These are phyloP conservation scores for Limosa lapponica DNA, from an alignment of 2,797 vertebrate species.

Conservation along the genomic window DNA sequence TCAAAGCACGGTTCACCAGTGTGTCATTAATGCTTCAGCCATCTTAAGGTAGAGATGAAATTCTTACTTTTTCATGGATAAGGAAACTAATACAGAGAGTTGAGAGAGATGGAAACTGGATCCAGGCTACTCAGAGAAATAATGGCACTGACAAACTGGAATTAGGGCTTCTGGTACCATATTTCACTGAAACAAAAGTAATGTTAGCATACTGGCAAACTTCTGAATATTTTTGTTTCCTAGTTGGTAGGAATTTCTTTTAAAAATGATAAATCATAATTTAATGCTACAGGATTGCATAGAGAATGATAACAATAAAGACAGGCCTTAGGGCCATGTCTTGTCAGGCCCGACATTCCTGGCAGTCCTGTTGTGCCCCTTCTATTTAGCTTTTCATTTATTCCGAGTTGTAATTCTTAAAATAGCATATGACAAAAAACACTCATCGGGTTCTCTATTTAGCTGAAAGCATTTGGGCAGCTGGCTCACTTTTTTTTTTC, in stretches of 20 bases:
- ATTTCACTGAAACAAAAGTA: neutral
- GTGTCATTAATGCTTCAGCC: neutral
- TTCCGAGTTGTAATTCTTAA: neutral
- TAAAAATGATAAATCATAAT: neutral
- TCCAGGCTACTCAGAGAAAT: neutral
- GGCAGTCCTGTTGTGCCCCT: rapidly evolving
- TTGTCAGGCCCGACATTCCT: neutral
- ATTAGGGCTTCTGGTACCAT: neutral
- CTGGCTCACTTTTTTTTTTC: neutral
- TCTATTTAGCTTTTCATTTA: constrained; percentile 3
- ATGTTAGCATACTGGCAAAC: neutral
- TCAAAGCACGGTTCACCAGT: neutral
- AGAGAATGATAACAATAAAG: neutral
- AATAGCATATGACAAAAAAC: constrained; percentile 6
- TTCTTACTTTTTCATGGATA: neutral
- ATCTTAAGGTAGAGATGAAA: neutral
- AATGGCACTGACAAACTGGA: neutral
- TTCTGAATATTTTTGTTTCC: neutral
- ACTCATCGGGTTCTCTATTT: neutral
- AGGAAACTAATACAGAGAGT: neutral
- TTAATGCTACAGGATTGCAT: neutral
- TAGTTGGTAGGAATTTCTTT: neutral
- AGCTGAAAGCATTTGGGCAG: neutral
- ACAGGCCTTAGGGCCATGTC: neutral
- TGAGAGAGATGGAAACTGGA: neutral